These are phyloP conservation scores for Hydractinia symbiolongicarpus DNA, from an alignment of 30 jellyfish, hydroid and myxozoan species.

Conservation along the genomic window DNA sequence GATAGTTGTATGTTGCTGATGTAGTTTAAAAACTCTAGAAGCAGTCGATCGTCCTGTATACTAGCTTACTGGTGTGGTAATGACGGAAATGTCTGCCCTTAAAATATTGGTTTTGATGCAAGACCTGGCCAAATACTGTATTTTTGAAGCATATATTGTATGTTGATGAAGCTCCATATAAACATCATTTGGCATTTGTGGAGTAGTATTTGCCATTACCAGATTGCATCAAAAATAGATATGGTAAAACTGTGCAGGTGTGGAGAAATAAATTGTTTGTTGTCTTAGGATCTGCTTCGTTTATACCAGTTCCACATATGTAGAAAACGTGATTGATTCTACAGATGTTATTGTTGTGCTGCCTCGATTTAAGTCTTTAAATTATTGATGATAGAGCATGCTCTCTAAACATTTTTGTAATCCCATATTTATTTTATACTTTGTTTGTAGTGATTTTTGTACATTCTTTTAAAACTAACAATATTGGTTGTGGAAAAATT, in stretches of 20 bases:
- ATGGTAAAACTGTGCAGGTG: slow-evolving; percentile 18
- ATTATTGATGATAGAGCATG: not conserved
- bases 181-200: not conserved
- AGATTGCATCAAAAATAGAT: not conserved
- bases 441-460: too few species aligned
- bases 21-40: too few species aligned
- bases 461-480: too few species aligned
- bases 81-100: too few species aligned
- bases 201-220: slow-evolving; percentile 1
- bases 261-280: not conserved
- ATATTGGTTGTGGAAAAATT: too few species aligned
- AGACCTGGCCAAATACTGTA: too few species aligned
- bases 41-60: too few species aligned
- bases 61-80: too few species aligned
- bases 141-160: not conserved
- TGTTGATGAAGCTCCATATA: not conserved
- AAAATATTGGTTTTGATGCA: too few species aligned
- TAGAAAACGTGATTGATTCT: not conserved
- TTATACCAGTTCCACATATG: slow-evolving; percentile 10
- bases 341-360: slow-evolving; percentile 12
- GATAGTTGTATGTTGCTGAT: too few species aligned
- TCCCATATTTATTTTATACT: too few species aligned
- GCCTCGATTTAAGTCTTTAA: not conserved
- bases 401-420: too few species aligned
- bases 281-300: slow-evolving; percentile 12